Base-by-base conservation (phyloP, 2,888 invertebrate species). In the Drosophila algonquin region DNA sequence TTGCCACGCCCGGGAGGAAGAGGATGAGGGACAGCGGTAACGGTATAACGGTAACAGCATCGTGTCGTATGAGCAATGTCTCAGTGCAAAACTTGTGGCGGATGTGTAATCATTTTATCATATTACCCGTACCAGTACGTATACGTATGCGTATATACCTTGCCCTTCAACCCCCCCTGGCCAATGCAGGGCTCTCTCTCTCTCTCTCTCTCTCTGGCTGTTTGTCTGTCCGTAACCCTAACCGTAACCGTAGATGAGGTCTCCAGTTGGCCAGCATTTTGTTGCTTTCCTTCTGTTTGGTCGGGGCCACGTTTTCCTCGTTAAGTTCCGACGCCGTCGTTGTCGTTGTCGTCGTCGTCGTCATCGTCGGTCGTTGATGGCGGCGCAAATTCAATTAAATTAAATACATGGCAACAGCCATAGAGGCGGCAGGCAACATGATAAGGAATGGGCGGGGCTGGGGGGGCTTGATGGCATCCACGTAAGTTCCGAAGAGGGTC, bases 31-130 rank as follows among this genome's bases (percentile, higher is more conserved):
- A 57, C 63, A 59, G 77, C 57, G 30, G 30, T 30, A 30, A 30
- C 30, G 21, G 21, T 3, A 21, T 3, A 21, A 21, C 21, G 30
- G 30, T 30, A 63, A 68, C 50, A 73, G 63, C 77, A 80, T 73
- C 87, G 83, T 84, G 83, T 82, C 89, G 83, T 86, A 88, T 84
- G 83, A 84, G 83, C 86, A 88, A 84, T 84, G 87, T 83, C 80
- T 86, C 83, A 56, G 87, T 86, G 79, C 88, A 75, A 80, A 86
- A 88, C 80, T 82, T 88, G 58, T 70, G 78, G 78, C 83, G 83
- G 83, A 84, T 84, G 83, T 84, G 89, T 88, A 84, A 84, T 84
- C 83, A 84, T 84, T 84, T 84, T 86, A 82, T 82, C 89, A 82
- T 86, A 82, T 88, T 82, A 88, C 87, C 70, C 79, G 60, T 58